Conservation (phyloP, 2,797 vertebrate species). For the Macropodus opercularis region DNA sequence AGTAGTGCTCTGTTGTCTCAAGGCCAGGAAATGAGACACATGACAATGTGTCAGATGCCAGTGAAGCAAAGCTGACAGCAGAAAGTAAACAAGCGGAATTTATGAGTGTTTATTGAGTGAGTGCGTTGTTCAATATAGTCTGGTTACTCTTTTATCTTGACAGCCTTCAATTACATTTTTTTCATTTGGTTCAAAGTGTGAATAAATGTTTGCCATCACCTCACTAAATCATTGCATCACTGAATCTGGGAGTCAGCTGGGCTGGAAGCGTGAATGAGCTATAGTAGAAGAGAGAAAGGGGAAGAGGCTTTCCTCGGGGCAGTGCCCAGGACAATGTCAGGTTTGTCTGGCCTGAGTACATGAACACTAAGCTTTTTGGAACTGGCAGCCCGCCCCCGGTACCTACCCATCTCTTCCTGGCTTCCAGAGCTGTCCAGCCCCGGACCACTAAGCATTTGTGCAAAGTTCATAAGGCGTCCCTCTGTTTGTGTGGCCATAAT, state of each 20-base stretch:
- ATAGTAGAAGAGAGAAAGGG: conserved; percentile 51
- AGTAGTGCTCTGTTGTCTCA: not conserved
- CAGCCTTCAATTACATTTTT: conserved; percentile 24
- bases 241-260: conserved; percentile 56
- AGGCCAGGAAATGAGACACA: conserved; percentile 1
- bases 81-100: conserved; percentile 13
- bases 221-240: conserved; percentile 61
- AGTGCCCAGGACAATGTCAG: conserved; percentile 80
- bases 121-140: too few relatives aligned
- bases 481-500: conserved; percentile 81
- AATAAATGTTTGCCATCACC: conserved; percentile 72
- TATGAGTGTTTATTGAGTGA: conserved; percentile 18
- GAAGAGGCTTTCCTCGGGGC: conserved; percentile 73
- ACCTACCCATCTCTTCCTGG: conserved; percentile 72
- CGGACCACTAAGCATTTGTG: conserved; percentile 80
- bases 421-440: conserved; percentile 72
- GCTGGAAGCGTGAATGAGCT: conserved; percentile 62
- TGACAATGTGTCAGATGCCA: not conserved
- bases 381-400: conserved; percentile 78
- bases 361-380: conserved; percentile 79
- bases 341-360: conserved; percentile 78
- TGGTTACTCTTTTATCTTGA: conserved; percentile 25
- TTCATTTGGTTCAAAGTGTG: conserved; percentile 60
- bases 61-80: not conserved
- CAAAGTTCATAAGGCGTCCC: conserved; percentile 86